Conservation (phyloP, 2,113 vertebrate species). For the Oenanthe melanoleuca region DNA sequence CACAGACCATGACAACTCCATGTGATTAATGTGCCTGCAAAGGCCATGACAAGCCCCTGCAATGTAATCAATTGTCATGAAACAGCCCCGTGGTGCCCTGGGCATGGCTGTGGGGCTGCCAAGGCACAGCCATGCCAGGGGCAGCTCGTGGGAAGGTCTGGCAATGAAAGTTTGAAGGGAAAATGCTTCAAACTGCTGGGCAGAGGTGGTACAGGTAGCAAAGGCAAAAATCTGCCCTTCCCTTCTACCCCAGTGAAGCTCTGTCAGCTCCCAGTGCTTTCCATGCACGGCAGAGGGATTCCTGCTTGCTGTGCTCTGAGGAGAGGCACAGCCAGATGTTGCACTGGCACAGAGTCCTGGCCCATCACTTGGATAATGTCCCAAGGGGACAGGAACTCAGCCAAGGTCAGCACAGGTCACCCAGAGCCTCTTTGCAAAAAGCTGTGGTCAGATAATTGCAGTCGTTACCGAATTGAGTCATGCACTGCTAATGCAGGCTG, state of each 20-base stretch:
- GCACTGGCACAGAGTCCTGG: neutral
- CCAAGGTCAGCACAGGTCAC: neutral
- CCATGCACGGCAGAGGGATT: neutral
- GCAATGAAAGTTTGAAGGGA: neutral
- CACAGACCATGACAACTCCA: rapidly evolving
- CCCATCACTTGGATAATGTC: neutral
- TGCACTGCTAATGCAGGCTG: neutral
- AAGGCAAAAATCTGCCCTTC: neutral
- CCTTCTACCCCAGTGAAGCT: neutral
- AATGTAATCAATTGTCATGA: neutral
- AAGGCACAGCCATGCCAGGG: neutral
- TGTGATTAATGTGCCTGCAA: neutral
- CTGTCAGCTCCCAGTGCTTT: neutral
- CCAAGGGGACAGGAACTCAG: neutral
- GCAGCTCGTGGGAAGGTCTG: neutral
- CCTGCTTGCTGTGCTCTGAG: neutral
- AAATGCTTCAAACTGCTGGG: neutral
- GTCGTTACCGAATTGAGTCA: neutral
- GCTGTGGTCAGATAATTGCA: neutral
- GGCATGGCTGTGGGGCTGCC: neutral
- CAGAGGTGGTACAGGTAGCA: neutral
- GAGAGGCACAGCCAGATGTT: neutral
- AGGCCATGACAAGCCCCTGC: rapidly evolving
- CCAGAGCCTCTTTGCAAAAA: neutral
- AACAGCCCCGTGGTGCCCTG: neutral